Evolutionary conservation across 2,113 vertebrate species (phyloP).

Genomic region (Serinus canaria): DNA sequence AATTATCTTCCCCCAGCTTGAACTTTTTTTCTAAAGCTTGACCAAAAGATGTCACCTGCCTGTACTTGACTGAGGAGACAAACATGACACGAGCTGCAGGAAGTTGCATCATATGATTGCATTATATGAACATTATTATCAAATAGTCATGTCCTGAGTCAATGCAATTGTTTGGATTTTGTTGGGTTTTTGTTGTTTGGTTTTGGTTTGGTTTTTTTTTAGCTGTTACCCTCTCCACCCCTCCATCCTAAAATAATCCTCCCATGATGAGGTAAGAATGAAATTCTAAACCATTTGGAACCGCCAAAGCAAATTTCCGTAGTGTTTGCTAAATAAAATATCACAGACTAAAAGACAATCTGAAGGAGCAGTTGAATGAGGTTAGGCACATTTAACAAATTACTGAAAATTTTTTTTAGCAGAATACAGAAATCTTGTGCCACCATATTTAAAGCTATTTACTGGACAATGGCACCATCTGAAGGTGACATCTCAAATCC

Average conservation of each 20-base stretch:
- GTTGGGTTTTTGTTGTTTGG: neutral
- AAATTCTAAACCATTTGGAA: neutral
- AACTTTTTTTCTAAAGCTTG: neutral
- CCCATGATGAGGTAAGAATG: neutral
- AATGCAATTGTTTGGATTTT: neutral
- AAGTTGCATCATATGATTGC: constrained; percentile 56
- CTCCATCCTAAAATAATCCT: neutral
- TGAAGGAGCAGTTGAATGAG: neutral
- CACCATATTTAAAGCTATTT: constrained; percentile 5
- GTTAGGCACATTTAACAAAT: constrained; percentile 28
- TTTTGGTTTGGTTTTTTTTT: neutral
- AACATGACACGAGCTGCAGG: constrained; percentile 29
- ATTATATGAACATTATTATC: constrained; percentile 42
- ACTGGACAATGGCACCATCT: constrained; percentile 24
- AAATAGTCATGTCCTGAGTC: constrained; percentile 35
- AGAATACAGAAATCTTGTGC: constrained; percentile 18
- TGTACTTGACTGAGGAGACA: neutral
- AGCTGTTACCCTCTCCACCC: neutral
- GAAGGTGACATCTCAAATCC: neutral
- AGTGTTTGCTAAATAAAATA: neutral
- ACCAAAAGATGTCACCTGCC: constrained; percentile 42
- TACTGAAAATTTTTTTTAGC: neutral
- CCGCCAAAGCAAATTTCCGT: neutral
- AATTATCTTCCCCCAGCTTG: neutral
- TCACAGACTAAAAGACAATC: neutral